Conservation (phyloP, 2,888 invertebrate genomes). For the Chalcis sispes region DNA sequence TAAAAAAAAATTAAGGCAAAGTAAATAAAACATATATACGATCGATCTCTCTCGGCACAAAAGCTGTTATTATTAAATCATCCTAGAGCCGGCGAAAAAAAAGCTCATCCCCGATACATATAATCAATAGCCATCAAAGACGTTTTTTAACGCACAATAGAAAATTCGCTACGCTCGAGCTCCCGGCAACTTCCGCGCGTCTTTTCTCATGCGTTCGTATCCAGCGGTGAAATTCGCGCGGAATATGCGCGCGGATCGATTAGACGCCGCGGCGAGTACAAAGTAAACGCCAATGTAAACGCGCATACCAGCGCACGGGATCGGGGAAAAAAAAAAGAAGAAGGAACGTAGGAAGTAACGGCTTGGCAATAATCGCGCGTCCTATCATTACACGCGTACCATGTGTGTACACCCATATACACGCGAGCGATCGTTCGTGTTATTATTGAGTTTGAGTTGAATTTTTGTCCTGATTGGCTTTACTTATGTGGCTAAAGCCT, state of each 20-base stretch:
- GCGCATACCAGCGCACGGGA: background rate
- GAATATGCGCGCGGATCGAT: background rate
- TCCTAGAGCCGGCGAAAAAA: too few species aligned
- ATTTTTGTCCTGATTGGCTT: background rate
- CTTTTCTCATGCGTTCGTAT: background rate
- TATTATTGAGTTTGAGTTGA: slow-evolving; percentile 24
- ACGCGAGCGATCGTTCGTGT: slow-evolving; percentile 14
- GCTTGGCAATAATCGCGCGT: slow-evolving; percentile 43
- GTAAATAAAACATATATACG: too few species aligned
- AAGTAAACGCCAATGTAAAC: slow-evolving; percentile 29
- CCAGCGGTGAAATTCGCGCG: too few species aligned
- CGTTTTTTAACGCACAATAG: too few species aligned
- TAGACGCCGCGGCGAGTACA: background rate
- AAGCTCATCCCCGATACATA: too few species aligned
- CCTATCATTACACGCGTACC: slow-evolving; percentile 30
- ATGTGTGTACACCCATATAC: background rate
- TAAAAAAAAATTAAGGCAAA: too few species aligned
- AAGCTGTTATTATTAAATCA: too few species aligned
- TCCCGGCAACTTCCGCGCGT: background rate
- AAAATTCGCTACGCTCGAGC: too few species aligned
- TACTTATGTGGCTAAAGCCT: slow-evolving; percentile 8
- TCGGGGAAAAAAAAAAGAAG: slow-evolving; percentile 37
- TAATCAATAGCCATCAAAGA: too few species aligned
- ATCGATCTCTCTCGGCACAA: too few species aligned
- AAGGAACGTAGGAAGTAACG: slow-evolving; percentile 45